These are phyloP conservation scores for Ceratina calcarata DNA, from an alignment of 1,140 invertebrate genomes.

Conservation along the genomic window DNA sequence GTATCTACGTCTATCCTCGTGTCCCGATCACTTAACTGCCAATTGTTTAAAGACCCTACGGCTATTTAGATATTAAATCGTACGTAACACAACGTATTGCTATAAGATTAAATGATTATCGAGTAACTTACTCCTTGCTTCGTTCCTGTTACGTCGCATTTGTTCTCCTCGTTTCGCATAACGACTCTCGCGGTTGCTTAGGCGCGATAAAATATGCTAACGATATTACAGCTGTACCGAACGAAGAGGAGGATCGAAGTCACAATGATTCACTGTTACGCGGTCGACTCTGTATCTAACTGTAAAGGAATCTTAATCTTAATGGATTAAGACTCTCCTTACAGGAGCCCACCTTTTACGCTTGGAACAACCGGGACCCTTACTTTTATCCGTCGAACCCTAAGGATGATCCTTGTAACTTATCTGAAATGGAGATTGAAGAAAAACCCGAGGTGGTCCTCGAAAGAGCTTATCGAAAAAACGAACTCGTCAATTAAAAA, in stretches of 20 bases:
- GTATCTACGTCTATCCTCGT: slow-evolving; percentile 4
- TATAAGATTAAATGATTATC: slow-evolving; percentile 9
- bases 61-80: slow-evolving; percentile 29
- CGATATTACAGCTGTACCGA: slow-evolving; percentile 44
- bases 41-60: slow-evolving; percentile 6
- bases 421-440: too few relatives aligned
- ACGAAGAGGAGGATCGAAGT: slow-evolving; percentile 23
- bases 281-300: too few relatives aligned
- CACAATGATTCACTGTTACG: too few relatives aligned
- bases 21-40: not conserved
- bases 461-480: too few relatives aligned
- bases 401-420: too few relatives aligned
- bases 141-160: not conserved
- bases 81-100: slow-evolving; percentile 36
- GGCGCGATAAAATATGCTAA: slow-evolving; percentile 28
- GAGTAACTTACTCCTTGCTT: slow-evolving; percentile 5
- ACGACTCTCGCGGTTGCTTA: slow-evolving; percentile 17
- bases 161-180: slow-evolving; percentile 17
- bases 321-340: too few relatives aligned
- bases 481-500: too few relatives aligned
- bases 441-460: too few relatives aligned
- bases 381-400: too few relatives aligned
- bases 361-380: too few relatives aligned
- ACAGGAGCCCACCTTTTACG: too few relatives aligned
- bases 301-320: too few relatives aligned